Conservation (phyloP, 2,888 invertebrate species). For the Noctua janthe region DNA sequence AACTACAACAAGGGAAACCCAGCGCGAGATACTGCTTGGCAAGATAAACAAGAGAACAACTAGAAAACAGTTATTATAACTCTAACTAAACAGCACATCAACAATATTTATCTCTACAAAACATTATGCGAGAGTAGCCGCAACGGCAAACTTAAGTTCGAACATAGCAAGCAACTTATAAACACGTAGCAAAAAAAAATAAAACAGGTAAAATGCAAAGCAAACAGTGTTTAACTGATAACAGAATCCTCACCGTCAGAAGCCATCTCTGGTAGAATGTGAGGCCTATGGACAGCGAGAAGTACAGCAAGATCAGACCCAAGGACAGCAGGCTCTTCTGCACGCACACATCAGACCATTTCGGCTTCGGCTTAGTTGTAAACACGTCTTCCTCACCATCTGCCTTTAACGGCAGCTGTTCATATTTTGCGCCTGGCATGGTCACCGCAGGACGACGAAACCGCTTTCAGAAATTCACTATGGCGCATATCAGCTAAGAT, state of each 20-base stretch:
- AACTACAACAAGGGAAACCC: constrained; percentile 25
- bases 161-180: constrained; percentile 38
- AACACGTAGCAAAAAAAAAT: constrained; percentile 31
- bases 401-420: constrained; percentile 86
- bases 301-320: constrained; percentile 94
- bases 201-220: constrained; percentile 39
- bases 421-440: constrained; percentile 86
- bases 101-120: not conserved
- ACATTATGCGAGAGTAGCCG: constrained; percentile 13
- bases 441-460: constrained; percentile 71
- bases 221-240: constrained; percentile 45
- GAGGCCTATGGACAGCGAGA: constrained; percentile 97
- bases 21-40: not conserved
- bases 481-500: constrained; percentile 80
- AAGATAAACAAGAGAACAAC: constrained; percentile 23
- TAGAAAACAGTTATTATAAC: not conserved
- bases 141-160: constrained; percentile 31
- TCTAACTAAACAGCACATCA: not conserved
- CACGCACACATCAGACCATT: constrained; percentile 83
- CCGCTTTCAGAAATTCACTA: constrained; percentile 67
- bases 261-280: constrained; percentile 99
- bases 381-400: constrained; percentile 84
- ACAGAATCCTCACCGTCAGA: constrained; percentile 91
- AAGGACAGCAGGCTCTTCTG: constrained; percentile 85
- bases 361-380: constrained; percentile 80